Evolutionary conservation across 1,140 invertebrate genomes (phyloP).

Genomic region (Papilio dardanus): DNA sequence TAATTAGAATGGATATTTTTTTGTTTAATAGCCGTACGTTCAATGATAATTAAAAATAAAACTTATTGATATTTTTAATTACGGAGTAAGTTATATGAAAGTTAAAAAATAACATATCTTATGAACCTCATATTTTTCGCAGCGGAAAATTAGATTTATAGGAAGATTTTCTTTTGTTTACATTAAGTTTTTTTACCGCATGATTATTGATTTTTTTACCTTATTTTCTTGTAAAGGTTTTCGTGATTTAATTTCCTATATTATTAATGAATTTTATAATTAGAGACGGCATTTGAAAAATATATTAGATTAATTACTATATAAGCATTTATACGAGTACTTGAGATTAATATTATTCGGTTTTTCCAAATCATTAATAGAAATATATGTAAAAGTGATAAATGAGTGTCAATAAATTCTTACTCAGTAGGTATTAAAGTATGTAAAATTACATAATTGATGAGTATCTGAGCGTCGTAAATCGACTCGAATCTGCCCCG

Average conservation of each 20-base stretch:
- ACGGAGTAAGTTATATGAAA: too few species aligned
- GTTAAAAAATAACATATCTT: too few species aligned
- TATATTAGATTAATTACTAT: neutral
- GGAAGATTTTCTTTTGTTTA: too few species aligned
- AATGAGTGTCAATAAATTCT: neutral
- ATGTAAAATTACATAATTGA: conserved; percentile 18
- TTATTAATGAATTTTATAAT: neutral
- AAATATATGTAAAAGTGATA: conserved; percentile 23
- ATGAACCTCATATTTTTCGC: too few species aligned
- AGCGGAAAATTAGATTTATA: too few species aligned
- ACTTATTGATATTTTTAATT: too few species aligned
- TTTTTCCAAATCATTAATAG: conserved; percentile 12
- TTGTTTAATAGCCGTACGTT: neutral
- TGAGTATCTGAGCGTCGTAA: neutral
- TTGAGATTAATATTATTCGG: neutral
- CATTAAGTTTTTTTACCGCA: too few species aligned
- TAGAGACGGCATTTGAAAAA: too few species aligned
- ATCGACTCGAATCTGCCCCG: neutral
- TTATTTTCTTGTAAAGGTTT: too few species aligned
- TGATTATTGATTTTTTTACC: too few species aligned
- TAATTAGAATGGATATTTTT: conserved; percentile 2
- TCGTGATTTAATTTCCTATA: neutral
- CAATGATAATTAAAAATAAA: too few species aligned
- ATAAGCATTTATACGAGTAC: too few species aligned
- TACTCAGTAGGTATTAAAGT: neutral